Evolutionary conservation across 53 echinoderm and acorn worm genomes (phyloP), one percentile per base, ranked within the genome.

Genomic region (Antedon mediterranea): DNA sequence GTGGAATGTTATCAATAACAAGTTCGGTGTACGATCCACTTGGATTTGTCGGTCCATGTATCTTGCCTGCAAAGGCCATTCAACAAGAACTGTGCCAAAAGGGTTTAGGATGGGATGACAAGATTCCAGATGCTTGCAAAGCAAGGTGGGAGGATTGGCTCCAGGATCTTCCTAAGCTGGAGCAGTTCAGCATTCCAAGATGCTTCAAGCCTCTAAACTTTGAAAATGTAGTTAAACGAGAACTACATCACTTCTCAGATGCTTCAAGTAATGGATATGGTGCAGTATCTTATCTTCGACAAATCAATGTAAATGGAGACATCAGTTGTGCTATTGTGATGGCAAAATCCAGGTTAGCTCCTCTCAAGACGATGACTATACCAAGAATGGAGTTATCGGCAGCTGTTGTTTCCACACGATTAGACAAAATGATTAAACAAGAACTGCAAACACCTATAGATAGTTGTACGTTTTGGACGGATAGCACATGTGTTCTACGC

Each of bases 211-310:
- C 82, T 7, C 23, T 42, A 3, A 71, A 20, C 7, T 78, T 82
- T 33, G 79, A 74, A 44, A 33, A 28, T 4, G 31, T 74, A 43
- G 28, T 9, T 23, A 73, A 31, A 71, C 31, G 37, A 20, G 33
- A 81, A 43, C 33, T 86, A 23, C 86, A 82, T 74, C 75, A 82
- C 72, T 86, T 86, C 29, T 73, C 71, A 5, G 86, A 86, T 78
- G 86, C 82, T 8, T 84, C 90, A 34, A 81, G 81, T 31, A 33
- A 44, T 3, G 84, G 70, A 3, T 86, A 84, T 78, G 84, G 86
- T 28, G 78, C 79, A 29, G 90, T 71, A 0, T 84, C 84, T 8
- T 86, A 82, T 44, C 32, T 76, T 18, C 34, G 78, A 4, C 34
- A 73, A 3, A 32, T 82, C 18, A 74, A 82, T 32, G 43, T 26